phyloP scores from a whole-genome alignment of 2,888 invertebrate genomes.

The Nudaria mundana region DNA sequence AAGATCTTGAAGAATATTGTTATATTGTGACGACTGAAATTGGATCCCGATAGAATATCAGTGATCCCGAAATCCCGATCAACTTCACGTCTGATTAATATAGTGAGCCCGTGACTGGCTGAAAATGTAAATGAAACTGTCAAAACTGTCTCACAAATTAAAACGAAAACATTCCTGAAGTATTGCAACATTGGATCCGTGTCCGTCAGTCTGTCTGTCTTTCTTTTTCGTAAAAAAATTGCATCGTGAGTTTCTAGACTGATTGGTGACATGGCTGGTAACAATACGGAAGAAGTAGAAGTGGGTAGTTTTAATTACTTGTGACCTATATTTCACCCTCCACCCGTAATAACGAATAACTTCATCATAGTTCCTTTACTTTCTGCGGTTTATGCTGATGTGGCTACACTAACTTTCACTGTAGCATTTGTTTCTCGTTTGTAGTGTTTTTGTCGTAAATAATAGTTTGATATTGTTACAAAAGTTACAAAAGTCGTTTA shows the following conservation, averaged over 20 bases:
- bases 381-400: constrained; percentile 64
- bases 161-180: constrained; percentile 14
- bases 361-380: constrained; percentile 36
- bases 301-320: constrained; percentile 59
- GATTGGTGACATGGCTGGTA: constrained; percentile 83
- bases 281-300: constrained; percentile 82
- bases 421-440: constrained; percentile 61
- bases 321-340: constrained; percentile 19
- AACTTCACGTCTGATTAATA: no score
- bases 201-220: no score
- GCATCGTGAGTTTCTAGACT: constrained; percentile 68
- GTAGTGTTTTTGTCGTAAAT: constrained; percentile 36
- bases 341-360: constrained; percentile 37
- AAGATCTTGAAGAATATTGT: no score
- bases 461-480: constrained; percentile 14
- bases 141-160: constrained; percentile 8
- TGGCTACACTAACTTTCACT: constrained; percentile 75
- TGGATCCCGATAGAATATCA: no score
- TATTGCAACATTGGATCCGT: constrained; percentile 50
- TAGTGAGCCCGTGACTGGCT: constrained; percentile 17
- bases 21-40: no score
- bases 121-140: not conserved
- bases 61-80: no score
- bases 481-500: constrained; percentile 3
- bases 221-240: constrained; percentile 64